A percentile compares a stretch with the other conserved stretches of the same genome.
Conservation (phyloP, 2,888 invertebrate species). For the Polietes domitor region DNA sequence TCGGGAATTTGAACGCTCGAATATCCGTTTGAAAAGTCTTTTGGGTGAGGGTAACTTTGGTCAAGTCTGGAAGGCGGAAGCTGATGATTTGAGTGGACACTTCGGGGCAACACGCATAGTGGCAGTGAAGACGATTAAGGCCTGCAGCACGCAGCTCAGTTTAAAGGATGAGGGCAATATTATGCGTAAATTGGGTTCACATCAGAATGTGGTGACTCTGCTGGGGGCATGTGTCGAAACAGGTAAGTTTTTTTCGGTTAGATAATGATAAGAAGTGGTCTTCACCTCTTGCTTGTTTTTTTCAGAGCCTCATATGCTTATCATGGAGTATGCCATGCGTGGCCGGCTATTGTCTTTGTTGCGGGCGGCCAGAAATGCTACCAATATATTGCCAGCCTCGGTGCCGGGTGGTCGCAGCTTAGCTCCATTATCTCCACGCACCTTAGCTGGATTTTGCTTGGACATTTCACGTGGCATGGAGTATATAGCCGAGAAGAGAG, state of each 20-base stretch:
- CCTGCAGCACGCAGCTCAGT: slow-evolving; percentile 88
- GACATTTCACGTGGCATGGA: slow-evolving; percentile 93
- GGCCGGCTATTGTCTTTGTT: slow-evolving; percentile 90
- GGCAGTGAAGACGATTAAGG: slow-evolving; percentile 92
- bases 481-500: slow-evolving; percentile 90
- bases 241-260: slow-evolving; percentile 82
- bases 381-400: slow-evolving; percentile 81
- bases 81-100: slow-evolving; percentile 89
- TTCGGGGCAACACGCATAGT: slow-evolving; percentile 89
- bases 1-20: slow-evolving; percentile 89
- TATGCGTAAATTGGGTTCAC: slow-evolving; percentile 91
- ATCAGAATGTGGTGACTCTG: slow-evolving; percentile 91
- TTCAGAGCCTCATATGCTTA: slow-evolving; percentile 90
- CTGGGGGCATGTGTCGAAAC: slow-evolving; percentile 91
- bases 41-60: slow-evolving; percentile 93
- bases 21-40: slow-evolving; percentile 88
- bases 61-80: slow-evolving; percentile 93
- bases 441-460: slow-evolving; percentile 90
- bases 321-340: slow-evolving; percentile 93
- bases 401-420: slow-evolving; percentile 79
- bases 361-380: slow-evolving; percentile 82
- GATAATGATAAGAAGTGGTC: neutral
- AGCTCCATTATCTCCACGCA: slow-evolving; percentile 82
- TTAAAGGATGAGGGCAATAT: slow-evolving; percentile 91
- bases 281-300: slow-evolving; percentile 67